Conservation (phyloP, 2,113 vertebrate genomes). For the Eupsittula cactorum region DNA sequence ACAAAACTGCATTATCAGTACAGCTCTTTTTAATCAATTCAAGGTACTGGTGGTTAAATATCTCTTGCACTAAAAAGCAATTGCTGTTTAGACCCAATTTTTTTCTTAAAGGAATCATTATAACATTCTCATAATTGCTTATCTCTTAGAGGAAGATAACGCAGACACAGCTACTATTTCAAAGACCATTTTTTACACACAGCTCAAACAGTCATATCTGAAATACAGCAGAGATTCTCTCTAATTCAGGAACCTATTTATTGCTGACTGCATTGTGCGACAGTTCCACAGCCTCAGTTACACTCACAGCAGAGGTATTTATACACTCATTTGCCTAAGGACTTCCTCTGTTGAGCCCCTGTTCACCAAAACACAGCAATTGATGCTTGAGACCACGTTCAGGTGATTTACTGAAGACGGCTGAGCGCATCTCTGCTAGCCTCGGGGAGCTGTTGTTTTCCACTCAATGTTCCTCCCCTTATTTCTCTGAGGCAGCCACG, state of each 20-base stretch:
- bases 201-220: slow-evolving; percentile 10
- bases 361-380: neutral
- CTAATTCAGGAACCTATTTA: slow-evolving; percentile 27
- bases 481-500: rapidly evolving
- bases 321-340: slow-evolving; percentile 6
- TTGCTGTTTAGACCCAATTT: slow-evolving; percentile 5
- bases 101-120: slow-evolving; percentile 43
- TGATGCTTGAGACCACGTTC: neutral
- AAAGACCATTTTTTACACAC: slow-evolving; percentile 26
- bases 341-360: neutral
- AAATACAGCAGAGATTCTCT: slow-evolving; percentile 43
- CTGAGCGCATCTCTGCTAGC: neutral
- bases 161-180: slow-evolving; percentile 51
- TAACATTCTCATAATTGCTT: slow-evolving; percentile 57
- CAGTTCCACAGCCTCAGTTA: neutral
- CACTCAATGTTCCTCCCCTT: neutral
- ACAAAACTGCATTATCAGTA: slow-evolving; percentile 29
- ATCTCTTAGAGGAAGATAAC: slow-evolving; percentile 54
- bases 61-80: slow-evolving; percentile 20
- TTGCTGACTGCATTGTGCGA: neutral
- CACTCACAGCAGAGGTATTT: slow-evolving; percentile 17
- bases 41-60: slow-evolving; percentile 54
- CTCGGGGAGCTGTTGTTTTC: neutral
- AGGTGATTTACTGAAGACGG: neutral
- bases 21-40: slow-evolving; percentile 45